phyloP scores from a whole-genome alignment of 1,140 invertebrate species.

The Lysiphlebus fabarum region DNA sequence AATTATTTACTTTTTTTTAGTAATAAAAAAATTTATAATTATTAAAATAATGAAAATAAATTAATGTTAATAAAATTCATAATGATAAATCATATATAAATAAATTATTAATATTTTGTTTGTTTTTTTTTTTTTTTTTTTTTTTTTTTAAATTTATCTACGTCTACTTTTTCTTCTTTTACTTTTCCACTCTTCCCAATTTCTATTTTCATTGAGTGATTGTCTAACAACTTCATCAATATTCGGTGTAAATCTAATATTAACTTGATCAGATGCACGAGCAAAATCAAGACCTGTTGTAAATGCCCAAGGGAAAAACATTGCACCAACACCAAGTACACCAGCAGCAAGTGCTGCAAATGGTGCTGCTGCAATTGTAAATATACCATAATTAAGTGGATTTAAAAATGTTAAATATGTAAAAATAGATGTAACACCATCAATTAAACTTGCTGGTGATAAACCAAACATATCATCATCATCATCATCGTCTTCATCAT shows the following conservation, averaged over 20 bases:
- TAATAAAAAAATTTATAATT: too few species aligned
- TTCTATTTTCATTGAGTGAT: conserved; percentile 39
- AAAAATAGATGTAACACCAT: conserved; percentile 42
- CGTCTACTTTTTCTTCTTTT: conserved; percentile 42
- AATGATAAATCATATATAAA: background rate
- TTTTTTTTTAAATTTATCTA: conserved; percentile 29
- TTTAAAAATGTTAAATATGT: conserved; percentile 45
- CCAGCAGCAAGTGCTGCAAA: conserved; percentile 51
- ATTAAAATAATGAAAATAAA: too few species aligned
- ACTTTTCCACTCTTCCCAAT: conserved; percentile 43
- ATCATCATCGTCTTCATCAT: conserved; percentile 44
- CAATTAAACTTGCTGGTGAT: conserved; percentile 36
- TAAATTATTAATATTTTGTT: background rate
- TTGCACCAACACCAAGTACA: conserved; percentile 42
- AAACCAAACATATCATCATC: conserved; percentile 39
- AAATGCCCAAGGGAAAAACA: conserved; percentile 48
- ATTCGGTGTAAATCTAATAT: conserved; percentile 29
- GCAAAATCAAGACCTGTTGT: conserved; percentile 40
- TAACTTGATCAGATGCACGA: conserved; percentile 29
- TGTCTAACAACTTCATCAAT: conserved; percentile 39
- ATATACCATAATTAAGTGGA: conserved; percentile 48
- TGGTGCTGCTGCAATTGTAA: conserved; percentile 47
- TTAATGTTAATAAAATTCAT: background rate
- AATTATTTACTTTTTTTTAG: too few species aligned
- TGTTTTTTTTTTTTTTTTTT: too few species aligned